Evolutionary conservation across 2,888 invertebrate genomes (phyloP).

Genomic region (Sarcophaga carnaria): DNA sequence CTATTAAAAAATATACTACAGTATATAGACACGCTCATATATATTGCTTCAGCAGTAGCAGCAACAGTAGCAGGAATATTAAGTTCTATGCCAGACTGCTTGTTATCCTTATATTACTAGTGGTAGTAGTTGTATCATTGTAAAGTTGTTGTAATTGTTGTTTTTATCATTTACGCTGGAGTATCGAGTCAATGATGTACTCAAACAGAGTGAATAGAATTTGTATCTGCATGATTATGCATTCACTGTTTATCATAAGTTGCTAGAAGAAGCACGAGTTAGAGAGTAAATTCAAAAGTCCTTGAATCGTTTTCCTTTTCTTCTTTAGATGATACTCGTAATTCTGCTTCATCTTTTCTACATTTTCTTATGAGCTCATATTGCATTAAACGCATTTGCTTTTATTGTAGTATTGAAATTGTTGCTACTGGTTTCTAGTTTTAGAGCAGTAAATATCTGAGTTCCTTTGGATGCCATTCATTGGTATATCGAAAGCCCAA

Average conservation of each 20-base stretch:
- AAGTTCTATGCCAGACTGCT: too few relatives aligned
- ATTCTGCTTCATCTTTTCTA: not conserved
- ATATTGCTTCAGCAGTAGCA: not conserved
- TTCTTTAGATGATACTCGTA: not conserved
- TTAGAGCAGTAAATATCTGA: not conserved
- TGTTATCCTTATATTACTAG: not conserved
- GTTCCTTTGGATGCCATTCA: not conserved
- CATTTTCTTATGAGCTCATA: not conserved
- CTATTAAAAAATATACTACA: not conserved
- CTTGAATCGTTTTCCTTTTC: not conserved
- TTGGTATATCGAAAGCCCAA: not conserved
- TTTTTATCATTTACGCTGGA: not conserved
- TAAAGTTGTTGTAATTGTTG: not conserved
- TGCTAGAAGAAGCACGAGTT: too few relatives aligned
- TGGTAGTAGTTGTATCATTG: slow-evolving; percentile 12
- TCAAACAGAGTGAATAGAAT: not conserved
- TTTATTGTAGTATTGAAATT: not conserved
- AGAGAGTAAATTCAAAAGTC: too few relatives aligned
- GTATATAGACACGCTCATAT: not conserved
- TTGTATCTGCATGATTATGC: too few relatives aligned
- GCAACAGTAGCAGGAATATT: too few relatives aligned
- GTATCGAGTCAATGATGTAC: slow-evolving; percentile 19
- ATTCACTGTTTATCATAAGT: too few relatives aligned
- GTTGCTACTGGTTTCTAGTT: slow-evolving; percentile 12
- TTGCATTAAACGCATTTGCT: too few relatives aligned